Evolutionary conservation across 2,888 invertebrate genomes (phyloP), one percentile per base, ranked within the genome.

Genomic region (Sesia bembeciformis): DNA sequence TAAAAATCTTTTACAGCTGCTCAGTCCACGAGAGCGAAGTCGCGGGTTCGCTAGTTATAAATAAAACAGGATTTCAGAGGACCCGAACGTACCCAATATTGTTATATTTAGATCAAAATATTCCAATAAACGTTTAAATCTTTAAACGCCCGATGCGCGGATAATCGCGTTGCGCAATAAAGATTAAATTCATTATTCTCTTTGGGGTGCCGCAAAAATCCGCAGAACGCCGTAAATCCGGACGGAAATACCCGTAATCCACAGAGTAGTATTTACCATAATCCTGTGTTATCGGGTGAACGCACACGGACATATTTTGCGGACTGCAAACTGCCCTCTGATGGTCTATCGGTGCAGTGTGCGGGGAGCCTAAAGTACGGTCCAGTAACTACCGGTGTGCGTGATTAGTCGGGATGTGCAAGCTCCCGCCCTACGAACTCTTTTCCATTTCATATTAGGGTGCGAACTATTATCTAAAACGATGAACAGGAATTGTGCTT

Each of bases 401-500:
- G 50, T 39, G 46, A 46, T 46, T 46, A 46, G 46, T n/a, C n/a
- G 46, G 23, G 46, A 46, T n/a, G 46, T 46, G 23, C 5, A 43
- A 7, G 46, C 46, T 46, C n/a, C 46, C n/a, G n/a, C 23, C 23
- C 23, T 46, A 23, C 46, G 46, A 23, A n/a, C 46, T 7, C 23
- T 23, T 23, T 46, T 8, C 46, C 5, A 46, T 8, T 46, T 46
- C 23, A 46, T 46, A 46, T 46, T 7, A 5, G 23, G 52, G 52
- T 52, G 40, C 23, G 40, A 40, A 40, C 52, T 40, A 52, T 52
- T 52, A 52, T 8, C 23, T n/a, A 39, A 60, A 59, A 66, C 65
- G 69, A 64, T 68, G 63, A 71, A 57, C 71, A 70, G 78, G 83
- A 82, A 83, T 84, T 84, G 79, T 83, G 76, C 23, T 23, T 23